Evolutionary conservation across 2,888 invertebrate species (phyloP).

Genomic region (Euclidia mi): DNA sequence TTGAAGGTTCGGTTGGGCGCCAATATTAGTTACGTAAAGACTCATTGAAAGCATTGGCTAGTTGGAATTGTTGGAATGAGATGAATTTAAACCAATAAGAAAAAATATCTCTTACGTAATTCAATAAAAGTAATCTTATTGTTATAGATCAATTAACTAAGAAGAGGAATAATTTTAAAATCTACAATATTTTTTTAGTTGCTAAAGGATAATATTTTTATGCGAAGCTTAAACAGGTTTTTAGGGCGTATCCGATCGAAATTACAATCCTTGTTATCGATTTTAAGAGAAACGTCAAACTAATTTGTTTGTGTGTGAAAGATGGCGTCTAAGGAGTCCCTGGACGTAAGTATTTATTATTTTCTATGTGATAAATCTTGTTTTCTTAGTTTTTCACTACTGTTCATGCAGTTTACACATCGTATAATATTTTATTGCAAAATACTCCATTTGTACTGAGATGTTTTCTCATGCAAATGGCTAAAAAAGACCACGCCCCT

Average conservation of each 20-base stretch:
- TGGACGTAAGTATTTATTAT: slow-evolving; percentile 84
- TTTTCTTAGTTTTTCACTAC: slow-evolving; percentile 15
- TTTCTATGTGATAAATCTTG: slow-evolving; percentile 33
- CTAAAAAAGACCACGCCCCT: slow-evolving; percentile 74
- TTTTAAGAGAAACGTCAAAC: slow-evolving; percentile 68
- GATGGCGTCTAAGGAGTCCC: slow-evolving; percentile 89
- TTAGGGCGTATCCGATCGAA: slow-evolving; percentile 62
- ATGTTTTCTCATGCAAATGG: slow-evolving; percentile 26
- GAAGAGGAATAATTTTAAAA: too few relatives aligned
- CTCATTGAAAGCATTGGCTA: too few relatives aligned
- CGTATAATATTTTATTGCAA: slow-evolving; percentile 17
- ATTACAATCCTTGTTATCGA: slow-evolving; percentile 72
- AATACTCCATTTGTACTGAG: slow-evolving; percentile 11
- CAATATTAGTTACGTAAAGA: too few relatives aligned
- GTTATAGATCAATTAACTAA: too few relatives aligned
- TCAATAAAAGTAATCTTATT: too few relatives aligned
- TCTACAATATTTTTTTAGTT: too few relatives aligned
- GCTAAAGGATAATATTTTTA: too few relatives aligned
- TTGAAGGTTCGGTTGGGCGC: too few relatives aligned
- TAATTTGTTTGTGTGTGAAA: slow-evolving; percentile 87
- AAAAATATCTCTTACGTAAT: too few relatives aligned
- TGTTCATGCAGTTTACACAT: slow-evolving; percentile 24
- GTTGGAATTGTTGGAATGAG: too few relatives aligned
- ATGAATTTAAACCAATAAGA: too few relatives aligned
- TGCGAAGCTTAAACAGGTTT: background rate